A percentile compares a stretch with the other conserved stretches of the same genome.
phyloP scores from a whole-genome alignment of 2,888 invertebrate genomes.

The Aphrophora alni region DNA sequence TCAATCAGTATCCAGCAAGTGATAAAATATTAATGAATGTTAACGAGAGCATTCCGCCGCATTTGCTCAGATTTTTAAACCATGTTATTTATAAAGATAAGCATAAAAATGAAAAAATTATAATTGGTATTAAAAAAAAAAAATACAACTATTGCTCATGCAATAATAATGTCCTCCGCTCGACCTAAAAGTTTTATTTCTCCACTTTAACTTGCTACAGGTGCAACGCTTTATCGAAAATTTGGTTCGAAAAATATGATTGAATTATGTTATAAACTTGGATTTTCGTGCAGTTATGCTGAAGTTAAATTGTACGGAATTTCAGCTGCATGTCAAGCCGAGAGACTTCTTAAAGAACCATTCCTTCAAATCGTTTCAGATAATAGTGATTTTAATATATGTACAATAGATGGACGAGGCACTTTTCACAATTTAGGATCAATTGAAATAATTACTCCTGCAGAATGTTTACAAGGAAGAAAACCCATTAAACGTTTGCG shows the following conservation, averaged over 20 bases:
- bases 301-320: slow-evolving; percentile 2
- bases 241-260: neutral
- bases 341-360: slow-evolving; percentile 3
- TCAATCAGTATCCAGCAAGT: neutral
- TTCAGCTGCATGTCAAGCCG: neutral
- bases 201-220: neutral
- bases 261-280: neutral
- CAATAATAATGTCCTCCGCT: neutral
- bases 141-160: neutral
- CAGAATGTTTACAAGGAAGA: slow-evolving; percentile 16
- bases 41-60: neutral
- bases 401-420: slow-evolving; percentile 27
- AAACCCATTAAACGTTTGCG: neutral
- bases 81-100: slow-evolving; percentile 12
- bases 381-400: slow-evolving; percentile 33
- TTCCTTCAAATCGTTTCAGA: slow-evolving; percentile 22
- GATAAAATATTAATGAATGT: neutral
- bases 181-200: neutral
- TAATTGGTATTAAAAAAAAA: neutral
- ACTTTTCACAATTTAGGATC: slow-evolving; percentile 28
- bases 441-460: slow-evolving; percentile 33
- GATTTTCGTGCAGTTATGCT: neutral
- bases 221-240: neutral
- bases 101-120: neutral
- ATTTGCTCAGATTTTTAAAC: neutral